Evolutionary conservation across 2,888 invertebrate genomes (phyloP), one percentile per base, ranked within the genome.

Genomic region (Thymelicus acteon): DNA sequence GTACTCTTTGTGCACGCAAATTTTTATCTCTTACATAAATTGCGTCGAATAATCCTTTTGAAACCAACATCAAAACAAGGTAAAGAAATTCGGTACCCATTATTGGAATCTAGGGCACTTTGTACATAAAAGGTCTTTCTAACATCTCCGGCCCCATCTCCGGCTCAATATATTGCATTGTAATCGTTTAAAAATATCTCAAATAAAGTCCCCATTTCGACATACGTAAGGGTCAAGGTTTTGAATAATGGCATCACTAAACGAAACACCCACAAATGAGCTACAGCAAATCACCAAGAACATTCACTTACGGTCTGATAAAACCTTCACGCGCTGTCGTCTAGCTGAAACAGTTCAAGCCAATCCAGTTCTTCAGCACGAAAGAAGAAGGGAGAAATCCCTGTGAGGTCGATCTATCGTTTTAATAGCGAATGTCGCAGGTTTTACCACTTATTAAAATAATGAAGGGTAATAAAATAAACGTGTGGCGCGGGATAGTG

Each of bases 361-460:
- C 5, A 70, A 64, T 49, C 39, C 70, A 49, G 60, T 7, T 19
- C 60, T 48, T 54, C 58, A 7, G 48, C 12, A 48, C n/a, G 13
- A 2, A 13, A 2, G 0, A 44, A 7, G 24, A 63, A 60, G 49
- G n/a, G n/a, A 13, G 58, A 39, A 60, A 31, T 64, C 39, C 63
- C 69, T 48, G 40, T 40, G 57, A 47, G n/a, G 49, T 44, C 39
- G 44, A 58, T 57, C 19, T 19, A 10, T 48, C 39, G 63, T 24
- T 52, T 44, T 71, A 47, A 65, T 19, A 19, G 60, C 64, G 63
- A 64, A 49, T 73, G 74, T 74, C 72, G 70, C 69, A 68, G 75
- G 75, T 80, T 81, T 79, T 75, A 78, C 73, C 71, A 76, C 78
- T 81, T 83, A 80, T 82, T 83, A 78, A 79, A 82, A 79, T 85